These are phyloP conservation scores for Epistrophella euchroma DNA, from an alignment of 2,888 invertebrate species.

Conservation along the genomic window DNA sequence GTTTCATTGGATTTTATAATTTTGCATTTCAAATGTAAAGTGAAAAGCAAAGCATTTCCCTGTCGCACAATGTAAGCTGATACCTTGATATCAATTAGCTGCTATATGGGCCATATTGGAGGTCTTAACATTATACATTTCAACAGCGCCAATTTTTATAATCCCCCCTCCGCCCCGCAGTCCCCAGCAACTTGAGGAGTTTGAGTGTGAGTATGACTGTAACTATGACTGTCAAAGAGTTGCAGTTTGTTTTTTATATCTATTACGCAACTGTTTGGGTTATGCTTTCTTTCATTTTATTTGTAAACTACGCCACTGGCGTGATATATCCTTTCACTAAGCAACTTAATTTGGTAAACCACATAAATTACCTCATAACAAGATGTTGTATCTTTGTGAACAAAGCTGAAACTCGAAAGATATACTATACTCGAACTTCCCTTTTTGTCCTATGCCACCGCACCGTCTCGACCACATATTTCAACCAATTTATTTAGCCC, in stretches of 20 bases:
- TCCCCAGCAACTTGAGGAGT: background rate
- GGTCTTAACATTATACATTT: conserved; percentile 1
- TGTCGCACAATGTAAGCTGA: conserved; percentile 57
- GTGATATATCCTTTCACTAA: conserved; percentile 63
- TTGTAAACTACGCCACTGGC: background rate
- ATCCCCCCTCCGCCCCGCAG: conserved; percentile 16
- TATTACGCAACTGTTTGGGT: conserved; percentile 36
- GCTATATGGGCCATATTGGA: background rate
- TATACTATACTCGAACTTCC: background rate
- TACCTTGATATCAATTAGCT: conserved; percentile 65
- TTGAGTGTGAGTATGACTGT: background rate
- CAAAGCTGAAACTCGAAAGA: background rate
- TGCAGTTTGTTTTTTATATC: conserved; percentile 41
- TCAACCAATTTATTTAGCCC: conserved; percentile 60
- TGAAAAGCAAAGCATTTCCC: conserved; percentile 34
- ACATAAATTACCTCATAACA: conserved; percentile 65
- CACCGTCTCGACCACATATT: conserved; percentile 34
- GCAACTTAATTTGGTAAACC: conserved; percentile 49
- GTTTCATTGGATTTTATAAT: conserved; percentile 45
- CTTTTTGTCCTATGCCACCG: background rate
- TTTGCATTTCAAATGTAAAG: conserved; percentile 50
- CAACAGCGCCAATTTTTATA: conserved; percentile 10
- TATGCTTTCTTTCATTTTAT: conserved; percentile 40
- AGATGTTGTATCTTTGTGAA: conserved; percentile 54
- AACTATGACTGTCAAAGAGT: conserved; percentile 42